phyloP scores from a whole-genome alignment of 2,113 vertebrate species.

The Scalopus aquaticus region DNA sequence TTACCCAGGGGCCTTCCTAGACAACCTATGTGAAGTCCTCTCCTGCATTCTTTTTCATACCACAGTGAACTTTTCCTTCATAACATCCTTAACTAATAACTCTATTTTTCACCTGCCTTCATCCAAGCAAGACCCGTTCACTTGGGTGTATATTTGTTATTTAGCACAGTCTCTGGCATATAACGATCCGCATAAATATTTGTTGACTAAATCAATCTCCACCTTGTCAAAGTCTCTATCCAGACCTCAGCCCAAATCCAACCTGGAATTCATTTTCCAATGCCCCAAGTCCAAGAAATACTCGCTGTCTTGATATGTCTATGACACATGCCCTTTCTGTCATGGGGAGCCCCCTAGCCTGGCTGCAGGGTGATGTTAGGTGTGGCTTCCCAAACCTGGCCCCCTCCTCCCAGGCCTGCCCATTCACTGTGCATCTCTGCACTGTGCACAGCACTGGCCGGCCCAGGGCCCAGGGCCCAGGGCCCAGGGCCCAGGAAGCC shows the following conservation, averaged over 20 bases:
- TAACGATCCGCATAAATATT: constrained; percentile 9
- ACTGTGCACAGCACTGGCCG: background rate
- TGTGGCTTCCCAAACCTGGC: background rate
- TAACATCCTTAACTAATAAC: background rate
- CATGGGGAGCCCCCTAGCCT: background rate
- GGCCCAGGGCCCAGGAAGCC: background rate
- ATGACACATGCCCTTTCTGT: background rate
- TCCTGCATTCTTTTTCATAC: background rate
- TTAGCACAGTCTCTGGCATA: background rate
- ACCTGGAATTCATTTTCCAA: background rate
- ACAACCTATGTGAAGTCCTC: background rate
- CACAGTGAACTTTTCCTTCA: background rate
- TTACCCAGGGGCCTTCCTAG: background rate
- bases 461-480: background rate
- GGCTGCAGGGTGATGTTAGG: background rate
- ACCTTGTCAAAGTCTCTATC: constrained; percentile 16
- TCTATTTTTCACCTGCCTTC: background rate
- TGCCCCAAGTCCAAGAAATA: background rate
- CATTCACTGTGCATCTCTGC: background rate
- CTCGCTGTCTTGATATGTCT: background rate
- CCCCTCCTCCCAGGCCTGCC: background rate
- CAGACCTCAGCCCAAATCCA: background rate
- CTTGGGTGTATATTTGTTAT: background rate
- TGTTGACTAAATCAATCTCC: constrained; percentile 42
- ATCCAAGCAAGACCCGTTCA: background rate